Evolutionary conservation across 2,888 invertebrate genomes (phyloP), one percentile per base, ranked within the genome.

Genomic region (Ypsolopha scabrella): DNA sequence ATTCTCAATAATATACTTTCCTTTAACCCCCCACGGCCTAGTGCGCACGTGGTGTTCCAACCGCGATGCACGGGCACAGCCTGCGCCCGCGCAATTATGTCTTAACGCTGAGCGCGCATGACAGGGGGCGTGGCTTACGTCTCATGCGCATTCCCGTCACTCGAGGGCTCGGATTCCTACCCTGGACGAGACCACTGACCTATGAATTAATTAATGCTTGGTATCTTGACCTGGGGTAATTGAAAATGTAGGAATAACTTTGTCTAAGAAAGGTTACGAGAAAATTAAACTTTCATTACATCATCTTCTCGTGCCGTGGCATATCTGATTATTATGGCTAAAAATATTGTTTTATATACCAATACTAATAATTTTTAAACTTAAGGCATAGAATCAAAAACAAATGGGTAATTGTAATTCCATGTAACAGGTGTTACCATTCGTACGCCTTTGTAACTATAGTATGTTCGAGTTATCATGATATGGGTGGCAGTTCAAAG

Each of bases 51-150:
- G 63, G 58, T 24, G 10, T 13, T 9, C 57, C 51, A 55, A 51
- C 56, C 48, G 60, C 57, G n/a, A n/a, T n/a, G n/a, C n/a, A n/a
- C n/a, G 64, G 72, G 65, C 72, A 76, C 73, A 77, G 73, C 76
- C 70, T 72, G 69, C 63, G 56, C 60, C 72, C 73, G 68, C 70
- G 70, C 73, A 68, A 77, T 81, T 79, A 80, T 70, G 80, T 79
- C 79, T 79, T 80, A 82, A 77, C 79, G 72, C 67, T 68, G 65
- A 72, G 68, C 65, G 70, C 70, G 65, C 68, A 74, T 78, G 83
- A 82, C 83, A 85, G 81, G 81, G 78, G 85, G 85, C 70, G 83
- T 68, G 75, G 75, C 76, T 34, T 33, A 24, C 53, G 53, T 52
- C 65, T 74, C 79, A 80, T 74, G 76, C 68, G 60, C 56, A 48